Base-by-base conservation (phyloP, 2,888 invertebrate species). In the Athalia cordata region DNA sequence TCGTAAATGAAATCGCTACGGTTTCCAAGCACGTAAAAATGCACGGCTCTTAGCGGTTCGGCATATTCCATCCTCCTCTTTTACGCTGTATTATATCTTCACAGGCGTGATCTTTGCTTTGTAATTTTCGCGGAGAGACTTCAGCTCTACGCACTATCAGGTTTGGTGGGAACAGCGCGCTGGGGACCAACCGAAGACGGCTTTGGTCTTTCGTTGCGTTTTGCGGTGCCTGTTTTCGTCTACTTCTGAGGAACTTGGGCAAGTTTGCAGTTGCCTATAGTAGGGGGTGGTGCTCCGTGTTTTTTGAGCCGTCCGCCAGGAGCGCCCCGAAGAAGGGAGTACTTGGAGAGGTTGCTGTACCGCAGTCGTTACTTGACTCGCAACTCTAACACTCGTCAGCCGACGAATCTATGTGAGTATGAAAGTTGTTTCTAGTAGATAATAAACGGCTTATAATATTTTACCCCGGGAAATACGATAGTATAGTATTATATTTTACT, bases 301-400 rank as follows among this genome's bases (percentile, higher is more conserved):
- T 67, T 77, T 75, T 75, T 62, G 29, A 75, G 61, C 50, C 68
- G 67, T 66, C 68, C 68, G 68, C 67, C 45, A 70, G 77, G 68
- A 77, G 68, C 68, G 68, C 67, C 61, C 66, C 50, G 68, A 83
- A 84, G 84, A 84, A 83, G 83, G 82, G 81, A 85, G 84, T 83
- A 82, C 83, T 82, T 82, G 80, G 84, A 49, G 77, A 65, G 66
- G 50, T 77, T 70, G 70, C 80, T 80, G 80, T 80, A 84, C 81
- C 84, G 83, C 89, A 89, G 89, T 90, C 87, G 86, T 86, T 85
- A 88, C 85, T 88, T 87, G 85, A 88, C 88, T 87, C 87, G 86
- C 87, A 86, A 87, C 86, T 87, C 85, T 86, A 86, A 85, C 86
- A 87, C 84, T 85, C 80, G 75, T 76, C 80, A 78, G 64, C 80